Percentiles rank a stretch among this genome's conserved stretches.
Conservation (phyloP, 1,140 invertebrate species). For the Drosophila rhopaloa region DNA sequence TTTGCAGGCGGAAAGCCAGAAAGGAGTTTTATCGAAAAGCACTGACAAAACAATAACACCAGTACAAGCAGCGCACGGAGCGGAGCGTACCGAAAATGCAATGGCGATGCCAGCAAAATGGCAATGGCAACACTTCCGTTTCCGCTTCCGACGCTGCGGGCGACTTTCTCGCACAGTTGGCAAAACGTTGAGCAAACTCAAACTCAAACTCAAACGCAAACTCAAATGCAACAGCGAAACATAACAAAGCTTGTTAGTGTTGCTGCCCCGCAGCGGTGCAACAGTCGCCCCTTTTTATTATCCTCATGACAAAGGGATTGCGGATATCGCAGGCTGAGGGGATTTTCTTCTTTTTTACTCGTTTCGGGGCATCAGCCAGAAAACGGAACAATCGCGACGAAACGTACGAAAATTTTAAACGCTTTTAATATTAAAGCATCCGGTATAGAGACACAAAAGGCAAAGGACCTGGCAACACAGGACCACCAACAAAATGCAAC, state of each 20-base stretch:
- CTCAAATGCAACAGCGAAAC: slow-evolving; percentile 49
- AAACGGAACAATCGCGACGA: slow-evolving; percentile 69
- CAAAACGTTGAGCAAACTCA: slow-evolving; percentile 67
- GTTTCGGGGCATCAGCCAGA: slow-evolving; percentile 12
- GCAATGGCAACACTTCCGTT: slow-evolving; percentile 82
- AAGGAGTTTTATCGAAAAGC: slow-evolving; percentile 72
- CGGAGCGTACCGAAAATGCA: slow-evolving; percentile 58
- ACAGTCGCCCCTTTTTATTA: slow-evolving; percentile 11
- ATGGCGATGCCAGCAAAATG: slow-evolving; percentile 71
- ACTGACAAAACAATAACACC: slow-evolving; percentile 52
- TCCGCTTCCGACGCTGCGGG: slow-evolving; percentile 77
- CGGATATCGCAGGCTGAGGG: slow-evolving; percentile 3
- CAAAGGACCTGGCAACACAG: slow-evolving; percentile 15
- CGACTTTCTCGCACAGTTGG: slow-evolving; percentile 75
- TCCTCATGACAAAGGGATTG: slow-evolving; percentile 9
- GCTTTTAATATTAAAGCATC: slow-evolving; percentile 80
- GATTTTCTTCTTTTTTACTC: not conserved
- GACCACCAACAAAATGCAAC: slow-evolving; percentile 65
- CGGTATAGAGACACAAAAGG: slow-evolving; percentile 54
- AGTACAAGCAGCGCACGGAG: slow-evolving; percentile 8
- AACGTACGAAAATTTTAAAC: slow-evolving; percentile 73
- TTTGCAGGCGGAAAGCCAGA: slow-evolving; percentile 72
- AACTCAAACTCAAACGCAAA: slow-evolving; percentile 36
- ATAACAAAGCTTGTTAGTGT: slow-evolving; percentile 81
- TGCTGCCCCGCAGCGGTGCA: slow-evolving; percentile 55